Evolutionary conservation across 2,113 vertebrate genomes (phyloP), one percentile per base, ranked within the genome.

Genomic region (Anoplopoma fimbria): DNA sequence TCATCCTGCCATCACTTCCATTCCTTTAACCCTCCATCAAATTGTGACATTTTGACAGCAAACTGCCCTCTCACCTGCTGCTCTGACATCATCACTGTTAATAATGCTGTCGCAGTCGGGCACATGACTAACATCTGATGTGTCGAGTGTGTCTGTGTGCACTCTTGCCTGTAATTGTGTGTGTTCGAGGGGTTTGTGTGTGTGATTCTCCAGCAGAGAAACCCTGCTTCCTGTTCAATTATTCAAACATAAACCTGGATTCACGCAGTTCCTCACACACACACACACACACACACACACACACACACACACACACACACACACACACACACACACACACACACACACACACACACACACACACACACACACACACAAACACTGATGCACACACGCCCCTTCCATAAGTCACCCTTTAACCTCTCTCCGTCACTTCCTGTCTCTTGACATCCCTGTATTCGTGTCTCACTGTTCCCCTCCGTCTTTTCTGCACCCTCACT

Each of bases 211-310:
- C 76, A 79, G 76, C 85, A 84, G 81, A 68, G 87, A 80, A 83
- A 81, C 61, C 67, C 73, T 63, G 73, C 78, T 77, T 75, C 75
- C 83, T 85, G 70, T 89, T 94, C 69, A 89, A 93, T 93, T 88
- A 94, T 94, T 92, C 84, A 92, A 77, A 85, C 74, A 72, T 80
- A 82, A 89, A 90, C 86, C 86, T 86, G 81, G 25, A 78, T 61
- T 70, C 84, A 73, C 27, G 6, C 67, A n/a, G 57, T 31, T 69
- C 74, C 55, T 13, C 67, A 34, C 67, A 14, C 45, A 40, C 75
- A 45, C 62, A n/a, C 72, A 74, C 60, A n/a, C 67, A 23, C 45
- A 33, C 38, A 68, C 34, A 9, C 69, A 17, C 42, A 21, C 63
- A 72, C 62, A 21, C 65, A 21, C 64, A 5, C 42, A 77, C 68